Evolutionary conservation across 2,888 invertebrate genomes (phyloP), one percentile per base, ranked within the genome.

Genomic region (Caenorhabditis macrosperma): DNA sequence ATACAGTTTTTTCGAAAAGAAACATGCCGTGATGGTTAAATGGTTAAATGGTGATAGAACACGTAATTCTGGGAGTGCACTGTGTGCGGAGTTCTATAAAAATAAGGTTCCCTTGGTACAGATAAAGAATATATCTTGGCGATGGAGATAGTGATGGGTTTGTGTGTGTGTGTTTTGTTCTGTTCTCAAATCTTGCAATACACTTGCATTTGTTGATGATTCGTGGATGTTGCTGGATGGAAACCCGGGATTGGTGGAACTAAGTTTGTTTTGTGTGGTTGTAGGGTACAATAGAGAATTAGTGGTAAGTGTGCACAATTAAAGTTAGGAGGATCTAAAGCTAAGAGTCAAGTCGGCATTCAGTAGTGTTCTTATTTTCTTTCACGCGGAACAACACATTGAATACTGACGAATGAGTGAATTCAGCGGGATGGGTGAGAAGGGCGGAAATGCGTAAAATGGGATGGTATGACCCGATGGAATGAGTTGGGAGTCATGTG

Each of bases 241-340:
- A 30, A 57, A 57, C 57, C 74, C 64, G 64, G 64, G 33, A n/a
- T 15, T 54, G 44, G 22, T 59, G 41, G 50, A 60, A 57, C 60
- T 69, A 54, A 61, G n/a, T n/a, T n/a, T 61, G 52, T 69, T 52
- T 48, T 48, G 48, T 24, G 26, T 46, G 24, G 24, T 24, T 35
- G n/a, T 46, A 12, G 17, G 35, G 22, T 46, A 46, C 1, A 48
- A 33, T 33, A 7, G 33, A 10, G 33, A 33, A 17, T 5, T 5
- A 44, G 44, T 2, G 57, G 41, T 38, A 24, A 20, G 26, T 22
- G 57, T 55, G 55, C 35, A 48, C n/a, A 50, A 17, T 64, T 74
- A 74, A 74, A 74, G 64, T 72, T 55, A 50, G 22, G 33, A 64
- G 17, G 20, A 59, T 64, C 74, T 74, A 74, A 74, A 74, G 74